Percentiles rank a stretch among this genome's conserved stretches.
Conservation (phyloP, 2,888 invertebrate species). For the Vandiemenella viatica region DNA sequence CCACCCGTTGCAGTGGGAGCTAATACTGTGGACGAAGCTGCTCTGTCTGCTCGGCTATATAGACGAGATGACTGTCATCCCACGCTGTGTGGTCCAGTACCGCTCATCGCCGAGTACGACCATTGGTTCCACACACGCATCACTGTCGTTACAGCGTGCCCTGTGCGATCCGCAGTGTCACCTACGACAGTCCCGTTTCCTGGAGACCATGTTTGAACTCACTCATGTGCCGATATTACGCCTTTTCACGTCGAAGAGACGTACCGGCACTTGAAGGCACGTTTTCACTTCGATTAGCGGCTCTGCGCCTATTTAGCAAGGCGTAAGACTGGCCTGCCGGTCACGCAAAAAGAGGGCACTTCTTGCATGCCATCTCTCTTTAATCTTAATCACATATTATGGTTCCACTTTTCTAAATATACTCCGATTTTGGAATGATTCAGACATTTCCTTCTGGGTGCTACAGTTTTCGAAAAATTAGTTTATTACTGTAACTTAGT, state of each 20-base stretch:
- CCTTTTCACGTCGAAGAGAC: background rate
- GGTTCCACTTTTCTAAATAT: too few species aligned
- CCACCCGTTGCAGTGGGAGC: too few species aligned
- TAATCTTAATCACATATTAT: background rate
- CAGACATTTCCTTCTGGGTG: background rate
- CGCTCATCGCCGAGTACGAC: too few species aligned
- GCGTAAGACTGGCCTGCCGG: too few species aligned
- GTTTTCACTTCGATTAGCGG: too few species aligned
- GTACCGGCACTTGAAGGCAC: too few species aligned
- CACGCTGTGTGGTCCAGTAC: too few species aligned
- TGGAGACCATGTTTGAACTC: background rate
- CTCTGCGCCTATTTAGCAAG: too few species aligned
- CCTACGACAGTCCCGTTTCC: background rate
- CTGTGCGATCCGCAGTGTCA: background rate
- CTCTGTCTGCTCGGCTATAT: too few species aligned
- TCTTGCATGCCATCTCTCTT: background rate
- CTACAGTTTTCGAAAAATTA: background rate
- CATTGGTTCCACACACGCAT: background rate
- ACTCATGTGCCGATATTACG: background rate
- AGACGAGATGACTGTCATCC: too few species aligned
- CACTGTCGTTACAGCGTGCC: background rate
- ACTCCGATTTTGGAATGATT: background rate
- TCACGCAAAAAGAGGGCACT: background rate
- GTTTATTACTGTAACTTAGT: too few species aligned
- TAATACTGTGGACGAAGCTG: too few species aligned